Evolutionary conservation across 2,797 vertebrate species (phyloP), one percentile per base, ranked within the genome.

Genomic region (Premnoplex brunnescens): DNA sequence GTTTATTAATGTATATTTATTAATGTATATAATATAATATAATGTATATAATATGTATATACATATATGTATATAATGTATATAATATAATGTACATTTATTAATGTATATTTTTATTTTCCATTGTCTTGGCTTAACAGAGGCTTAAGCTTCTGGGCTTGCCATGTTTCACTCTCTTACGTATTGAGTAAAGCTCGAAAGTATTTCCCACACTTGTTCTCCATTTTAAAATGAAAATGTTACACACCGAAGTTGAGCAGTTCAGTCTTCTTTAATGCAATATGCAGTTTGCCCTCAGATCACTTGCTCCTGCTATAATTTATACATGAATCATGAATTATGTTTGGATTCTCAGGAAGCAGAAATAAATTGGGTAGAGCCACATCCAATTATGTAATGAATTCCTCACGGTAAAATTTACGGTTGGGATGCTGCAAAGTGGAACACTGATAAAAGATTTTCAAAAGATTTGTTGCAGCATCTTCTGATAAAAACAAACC

Each of bases 301-400:
- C 52, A 28, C 89, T 90, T 94, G 82, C n/a, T 94, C 32, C 69
- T 71, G 60, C 62, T 93, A 48, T 94, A 94, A 96, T 93, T 96
- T 96, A 94, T 92, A 78, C 69, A 49, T 78, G 81, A 95, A 88
- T 81, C 80, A 63, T 82, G 91, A 92, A 91, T 95, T 93, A 79
- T 10, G 3, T 95, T 93, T 92, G 69, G 85, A 80, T 96, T 95
- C 91, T 92, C 91, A 91, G 81, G 95, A 85, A 96, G 82, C n/a
- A 36, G 76, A 96, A 86, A 84, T 90, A 93, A 96, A 90, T 95
- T 91, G 89, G 43, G 27, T 88, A 94, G 92, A 96, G 95, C 79
- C 87, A 86, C 80, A 91, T 95, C 71, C 80, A 96, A 88, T 96
- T 96, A 93, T 85, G 77, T 90, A 95, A 95, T 96, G 95, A 91